Evolutionary conservation across 64 coral and sea anemone genomes (phyloP), one percentile per base, ranked within the genome.

Genomic region (Porites australiensis): DNA sequence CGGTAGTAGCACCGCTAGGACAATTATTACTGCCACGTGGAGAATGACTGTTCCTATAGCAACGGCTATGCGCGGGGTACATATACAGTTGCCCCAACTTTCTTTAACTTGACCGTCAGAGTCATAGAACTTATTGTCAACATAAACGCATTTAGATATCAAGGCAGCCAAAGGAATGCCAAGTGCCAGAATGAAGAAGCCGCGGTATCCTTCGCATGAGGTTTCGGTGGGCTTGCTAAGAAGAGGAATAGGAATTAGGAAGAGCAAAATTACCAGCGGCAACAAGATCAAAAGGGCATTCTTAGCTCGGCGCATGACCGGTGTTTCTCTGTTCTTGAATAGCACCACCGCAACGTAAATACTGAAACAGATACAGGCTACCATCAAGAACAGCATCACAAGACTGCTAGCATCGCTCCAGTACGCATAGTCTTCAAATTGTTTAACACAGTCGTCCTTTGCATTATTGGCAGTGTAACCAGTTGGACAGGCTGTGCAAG

Each of bases 381-480:
- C 95, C 88, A 96, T 93, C 21, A 99, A 43, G 66, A 99, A 99
- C 57, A 99, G 76, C 83, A 99, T 92, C 4, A 99, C 43, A 0
- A 99, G 82, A 16, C 91, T 91, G 8, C 91, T 91, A 18, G 94
- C 90, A 71, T 99, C 91, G 43, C 88, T 88, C 98, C 98, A 99
- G 23, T 99, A 89, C 11, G 93, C 94, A 20, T 99, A 99, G 73
- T 99, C 98, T 77, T 96, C 92, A 68, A 79, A 96, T 9, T 63
- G 90, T 4, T 78, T 73, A 20, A 89, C 75, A 64, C 98, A 99
- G 37, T 92, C 55, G 8, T 79, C 83, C 93, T 99, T 89, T 61
- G 66, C 72, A 59, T 69, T 53, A 44, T 68, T 99, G 2, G 94
- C 87, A 50, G 91, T 69, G 46, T 85, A 85, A n/a, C 79, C 81